Evolutionary conservation across 1,140 invertebrate genomes (phyloP), one percentile per base, ranked within the genome.

Genomic region (Leptestheria dahalacensis): DNA sequence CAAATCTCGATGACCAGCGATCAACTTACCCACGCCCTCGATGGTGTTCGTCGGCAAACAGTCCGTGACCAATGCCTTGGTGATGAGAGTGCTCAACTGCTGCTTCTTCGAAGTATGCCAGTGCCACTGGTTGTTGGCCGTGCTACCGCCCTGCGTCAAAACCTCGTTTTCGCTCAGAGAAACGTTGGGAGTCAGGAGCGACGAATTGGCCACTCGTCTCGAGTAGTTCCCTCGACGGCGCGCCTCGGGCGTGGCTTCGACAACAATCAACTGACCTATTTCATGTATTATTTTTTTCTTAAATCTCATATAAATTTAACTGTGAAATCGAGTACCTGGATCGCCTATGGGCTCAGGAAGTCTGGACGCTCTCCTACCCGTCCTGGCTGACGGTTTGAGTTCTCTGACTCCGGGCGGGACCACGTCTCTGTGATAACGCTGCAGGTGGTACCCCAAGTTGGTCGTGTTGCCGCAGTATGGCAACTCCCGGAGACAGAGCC

Each of bases 401-500:
- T 62, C 56, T 12, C 48, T 47, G 21, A 57, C 47, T 12, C 58
- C 58, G 12, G 58, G 47, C 6, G 58, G 58, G 48, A 60, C 41
- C 11, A 60, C 58, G 48, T 52, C 58, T 9, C 58, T 48, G 21
- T 62, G 61, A 26, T 62, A 57, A 15, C 61, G 61, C 20, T 57
- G 61, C 41, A 62, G 29, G 29, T 62, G 61, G 47, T 57, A 62
- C 28, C 57, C 54, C 20, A 62, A 26, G 41, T 62, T 62, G 12
- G 61, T 62, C 2, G 61, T 62, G 18, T 62, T 62, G n/a, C 61
- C 61, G 52, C 53, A 62, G 41, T 62, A 62, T 2, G 55, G 55
- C 3, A 62, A 18, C 50, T 62, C 61, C 0, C 53, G 48, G 3
- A 57, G 46, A 51, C 61, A 62, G 20, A 62, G 46, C 1, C 50